Conservation (phyloP, 2,113 vertebrate genomes). For the Phoenicopterus ruber region DNA sequence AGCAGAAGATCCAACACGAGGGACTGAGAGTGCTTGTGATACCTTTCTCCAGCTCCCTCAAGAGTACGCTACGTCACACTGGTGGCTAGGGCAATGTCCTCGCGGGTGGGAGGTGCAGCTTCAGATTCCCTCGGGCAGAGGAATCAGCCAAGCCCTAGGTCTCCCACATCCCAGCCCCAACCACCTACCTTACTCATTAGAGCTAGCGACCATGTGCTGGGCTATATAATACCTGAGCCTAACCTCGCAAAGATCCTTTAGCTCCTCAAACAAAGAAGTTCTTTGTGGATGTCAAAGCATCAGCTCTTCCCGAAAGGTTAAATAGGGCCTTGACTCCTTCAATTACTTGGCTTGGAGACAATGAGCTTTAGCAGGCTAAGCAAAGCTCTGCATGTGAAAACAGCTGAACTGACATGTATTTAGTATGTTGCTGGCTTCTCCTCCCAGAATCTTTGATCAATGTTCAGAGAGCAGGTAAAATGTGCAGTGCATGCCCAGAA, state of each 20-base stretch:
- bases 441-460: slow-evolving; percentile 37
- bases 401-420: slow-evolving; percentile 50
- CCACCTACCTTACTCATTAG: neutral
- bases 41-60: neutral
- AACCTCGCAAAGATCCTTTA: slow-evolving; percentile 5
- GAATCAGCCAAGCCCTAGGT: neutral
- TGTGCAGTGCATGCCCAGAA: slow-evolving; percentile 9
- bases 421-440: slow-evolving; percentile 34
- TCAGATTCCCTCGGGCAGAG: neutral
- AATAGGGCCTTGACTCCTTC: slow-evolving; percentile 19
- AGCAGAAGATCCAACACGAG: neutral
- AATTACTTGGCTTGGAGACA: slow-evolving; percentile 55
- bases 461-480: slow-evolving; percentile 46
- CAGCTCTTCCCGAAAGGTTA: slow-evolving; percentile 50
- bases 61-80: neutral
- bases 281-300: slow-evolving; percentile 44
- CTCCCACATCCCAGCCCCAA: neutral
- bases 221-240: neutral
- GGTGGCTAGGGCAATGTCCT: neutral
- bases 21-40: neutral
- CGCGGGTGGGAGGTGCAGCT: neutral
- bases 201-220: neutral
- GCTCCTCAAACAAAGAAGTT: slow-evolving; percentile 41
- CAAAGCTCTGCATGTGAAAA: slow-evolving; percentile 50
- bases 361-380: slow-evolving; percentile 37